Percentiles rank a stretch among this genome's conserved stretches.
Evolutionary conservation across 2,113 vertebrate species (phyloP).

Genomic region (Leuciscus idus): DNA sequence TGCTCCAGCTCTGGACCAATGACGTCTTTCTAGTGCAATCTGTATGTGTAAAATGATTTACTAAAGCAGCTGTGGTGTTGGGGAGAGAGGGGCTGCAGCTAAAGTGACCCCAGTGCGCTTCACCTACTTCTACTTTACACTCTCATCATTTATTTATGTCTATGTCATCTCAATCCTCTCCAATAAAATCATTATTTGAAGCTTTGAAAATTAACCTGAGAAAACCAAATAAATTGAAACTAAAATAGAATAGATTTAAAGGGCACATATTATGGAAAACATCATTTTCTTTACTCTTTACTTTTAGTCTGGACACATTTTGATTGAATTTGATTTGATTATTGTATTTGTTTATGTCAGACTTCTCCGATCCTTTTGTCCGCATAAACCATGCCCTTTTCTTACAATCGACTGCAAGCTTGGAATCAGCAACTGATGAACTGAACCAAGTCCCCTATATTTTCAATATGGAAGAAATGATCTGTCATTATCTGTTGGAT

Average conservation of each 20-base stretch:
- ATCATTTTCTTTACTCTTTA: no score
- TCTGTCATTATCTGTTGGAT: no score
- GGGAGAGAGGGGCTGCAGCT: conserved; percentile 58
- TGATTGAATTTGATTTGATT: no score
- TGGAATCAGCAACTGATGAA: neutral
- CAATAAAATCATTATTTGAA: neutral
- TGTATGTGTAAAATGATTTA: conserved; percentile 66
- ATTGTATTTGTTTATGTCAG: neutral
- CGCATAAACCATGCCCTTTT: neutral
- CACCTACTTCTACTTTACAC: conserved; percentile 57
- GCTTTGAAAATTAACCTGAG: neutral
- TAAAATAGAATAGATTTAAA: neutral
- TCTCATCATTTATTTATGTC: conserved; percentile 27
- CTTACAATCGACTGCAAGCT: neutral
- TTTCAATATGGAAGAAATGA: no score
- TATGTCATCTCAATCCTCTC: neutral
- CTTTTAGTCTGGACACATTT: neutral
- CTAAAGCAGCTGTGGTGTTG: conserved; percentile 73
- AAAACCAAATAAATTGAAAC: neutral
- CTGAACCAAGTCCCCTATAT: no score
- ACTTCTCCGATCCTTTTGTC: neutral
- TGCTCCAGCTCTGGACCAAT: conserved; percentile 65
- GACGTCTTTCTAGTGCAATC: conserved; percentile 71
- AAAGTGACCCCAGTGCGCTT: conserved; percentile 45
- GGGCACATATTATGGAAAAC: neutral